Percentiles rank a stretch among this genome's conserved stretches.
Evolutionary conservation across 1,140 invertebrate species (phyloP).

Genomic region (Drosophila sucinea): DNA sequence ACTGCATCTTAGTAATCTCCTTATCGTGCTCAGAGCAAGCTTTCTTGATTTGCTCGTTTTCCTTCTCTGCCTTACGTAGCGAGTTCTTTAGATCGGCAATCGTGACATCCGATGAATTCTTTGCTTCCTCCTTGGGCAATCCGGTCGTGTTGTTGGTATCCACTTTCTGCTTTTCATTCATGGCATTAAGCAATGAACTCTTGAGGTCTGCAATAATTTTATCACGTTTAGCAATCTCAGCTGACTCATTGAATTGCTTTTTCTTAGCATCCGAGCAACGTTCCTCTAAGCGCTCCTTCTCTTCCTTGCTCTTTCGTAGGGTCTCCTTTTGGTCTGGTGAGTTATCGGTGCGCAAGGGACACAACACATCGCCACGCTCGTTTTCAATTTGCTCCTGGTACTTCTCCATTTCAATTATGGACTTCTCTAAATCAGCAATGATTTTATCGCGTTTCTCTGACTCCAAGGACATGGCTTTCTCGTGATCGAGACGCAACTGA

Average conservation of each 20-base stretch:
- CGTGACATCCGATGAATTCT: not conserved
- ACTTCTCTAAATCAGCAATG: not conserved
- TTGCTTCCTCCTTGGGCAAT: too few relatives aligned
- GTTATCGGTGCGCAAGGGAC: not conserved
- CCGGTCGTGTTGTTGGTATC: not conserved
- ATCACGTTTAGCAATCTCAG: constrained; percentile 4
- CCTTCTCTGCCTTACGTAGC: not conserved
- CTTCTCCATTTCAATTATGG: not conserved
- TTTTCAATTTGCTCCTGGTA: not conserved
- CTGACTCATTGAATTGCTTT: not conserved
- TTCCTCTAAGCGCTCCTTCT: not conserved
- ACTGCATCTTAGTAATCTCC: not conserved
- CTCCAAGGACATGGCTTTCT: not conserved
- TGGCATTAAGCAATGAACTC: not conserved
- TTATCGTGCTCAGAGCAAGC: not conserved
- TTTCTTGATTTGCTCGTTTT: too few relatives aligned
- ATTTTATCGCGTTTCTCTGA: not conserved
- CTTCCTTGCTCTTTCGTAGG: not conserved
- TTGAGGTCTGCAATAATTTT: constrained; percentile 13
- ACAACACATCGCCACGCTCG: not conserved
- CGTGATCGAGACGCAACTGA: not conserved
- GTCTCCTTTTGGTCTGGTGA: not conserved
- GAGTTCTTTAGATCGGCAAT: constrained; percentile 5
- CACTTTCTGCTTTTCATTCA: not conserved
- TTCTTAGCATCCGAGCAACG: not conserved